phyloP scores from a whole-genome alignment of 2,113 vertebrate species.

The Natator depressus region DNA sequence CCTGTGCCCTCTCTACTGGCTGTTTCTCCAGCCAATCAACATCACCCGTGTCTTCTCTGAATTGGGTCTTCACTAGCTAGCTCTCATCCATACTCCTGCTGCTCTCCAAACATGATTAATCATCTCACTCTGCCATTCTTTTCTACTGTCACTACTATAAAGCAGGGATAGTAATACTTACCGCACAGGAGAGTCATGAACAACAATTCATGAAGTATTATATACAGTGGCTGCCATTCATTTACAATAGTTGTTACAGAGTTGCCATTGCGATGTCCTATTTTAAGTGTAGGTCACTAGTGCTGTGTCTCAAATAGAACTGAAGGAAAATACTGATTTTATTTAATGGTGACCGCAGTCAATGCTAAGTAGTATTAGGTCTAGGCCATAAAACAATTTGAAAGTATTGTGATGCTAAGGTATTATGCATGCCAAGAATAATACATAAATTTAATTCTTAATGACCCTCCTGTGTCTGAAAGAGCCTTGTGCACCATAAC shows the following conservation, averaged over 20 bases:
- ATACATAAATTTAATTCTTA: not conserved
- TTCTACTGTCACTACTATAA: not conserved
- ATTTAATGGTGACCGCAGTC: not conserved
- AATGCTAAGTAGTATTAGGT: not conserved
- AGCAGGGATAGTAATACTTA: not conserved
- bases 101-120: not conserved
- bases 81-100: not conserved
- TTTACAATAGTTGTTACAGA: not conserved
- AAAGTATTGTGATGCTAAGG: not conserved
- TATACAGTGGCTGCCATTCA: not conserved
- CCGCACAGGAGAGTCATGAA: not conserved
- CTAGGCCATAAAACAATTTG: not conserved
- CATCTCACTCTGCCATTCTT: not conserved
- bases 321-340: not conserved
- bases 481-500: not conserved
- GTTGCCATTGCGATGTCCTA: accelerated
- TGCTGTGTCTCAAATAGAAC: too few species aligned
- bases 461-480: not conserved
- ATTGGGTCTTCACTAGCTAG: not conserved
- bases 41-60: not conserved
- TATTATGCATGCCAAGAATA: not conserved
- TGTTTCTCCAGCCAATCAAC: not conserved
- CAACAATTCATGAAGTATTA: not conserved
- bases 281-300: not conserved
- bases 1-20: not conserved